Percentiles rank a stretch among this genome's conserved stretches.
These are phyloP conservation scores for Acronicta psi DNA, from an alignment of 2,888 invertebrate genomes.

Conservation along the genomic window DNA sequence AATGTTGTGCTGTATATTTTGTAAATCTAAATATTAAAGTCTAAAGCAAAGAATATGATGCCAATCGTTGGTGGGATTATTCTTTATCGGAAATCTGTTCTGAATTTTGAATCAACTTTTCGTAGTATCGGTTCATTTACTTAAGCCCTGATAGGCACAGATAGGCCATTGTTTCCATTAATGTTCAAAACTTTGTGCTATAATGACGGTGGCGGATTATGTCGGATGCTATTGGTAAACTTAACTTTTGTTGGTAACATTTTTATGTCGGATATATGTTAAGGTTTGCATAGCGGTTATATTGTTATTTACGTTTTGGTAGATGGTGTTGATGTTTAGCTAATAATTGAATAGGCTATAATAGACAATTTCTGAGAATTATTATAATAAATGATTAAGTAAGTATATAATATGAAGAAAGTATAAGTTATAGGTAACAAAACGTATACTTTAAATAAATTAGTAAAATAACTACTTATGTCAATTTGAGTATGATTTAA, in stretches of 20 bases:
- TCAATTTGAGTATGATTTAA: no score
- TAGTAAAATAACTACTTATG: no score
- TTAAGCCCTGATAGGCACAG: background rate
- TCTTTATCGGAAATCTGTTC: conserved; percentile 18
- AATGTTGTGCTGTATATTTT: no score
- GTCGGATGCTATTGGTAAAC: background rate
- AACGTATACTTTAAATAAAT: no score
- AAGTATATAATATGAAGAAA: no score
- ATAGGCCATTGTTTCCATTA: conserved; percentile 2
- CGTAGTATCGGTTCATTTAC: conserved; percentile 28
- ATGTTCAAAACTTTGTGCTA: conserved; percentile 1
- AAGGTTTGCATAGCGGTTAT: background rate
- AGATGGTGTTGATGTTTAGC: no score
- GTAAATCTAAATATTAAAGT: background rate
- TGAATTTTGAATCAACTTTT: conserved; percentile 10
- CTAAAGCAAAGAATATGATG: conserved; percentile 11
- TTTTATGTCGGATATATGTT: background rate
- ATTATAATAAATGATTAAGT: no score
- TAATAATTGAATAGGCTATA: no score
- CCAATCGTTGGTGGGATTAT: conserved; percentile 15
- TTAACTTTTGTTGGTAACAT: background rate
- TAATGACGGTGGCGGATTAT: conserved; percentile 1
- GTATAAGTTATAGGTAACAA: no score
- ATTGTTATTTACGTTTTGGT: background rate
- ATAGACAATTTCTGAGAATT: no score